Evolutionary conservation across 2,888 invertebrate species (phyloP).

Genomic region (Tromatobia lineatoria): DNA sequence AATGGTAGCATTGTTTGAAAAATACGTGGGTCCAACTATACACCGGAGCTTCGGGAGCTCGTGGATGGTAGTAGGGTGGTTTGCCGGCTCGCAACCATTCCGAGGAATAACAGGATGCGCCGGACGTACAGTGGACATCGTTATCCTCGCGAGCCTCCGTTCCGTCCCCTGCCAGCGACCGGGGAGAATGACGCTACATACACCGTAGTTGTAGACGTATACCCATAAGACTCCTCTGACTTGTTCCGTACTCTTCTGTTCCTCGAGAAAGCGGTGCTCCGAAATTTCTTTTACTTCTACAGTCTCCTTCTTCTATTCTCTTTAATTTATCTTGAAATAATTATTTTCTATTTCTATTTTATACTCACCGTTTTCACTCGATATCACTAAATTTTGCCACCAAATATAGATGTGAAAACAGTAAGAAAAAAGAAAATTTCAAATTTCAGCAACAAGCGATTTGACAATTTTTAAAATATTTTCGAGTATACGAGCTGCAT

Average conservation of each 20-base stretch:
- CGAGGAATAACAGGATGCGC: conserved; percentile 79
- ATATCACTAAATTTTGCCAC: neutral
- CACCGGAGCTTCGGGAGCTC: conserved; percentile 23
- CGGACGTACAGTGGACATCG: conserved; percentile 77
- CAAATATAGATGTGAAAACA: neutral
- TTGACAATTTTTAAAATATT: too few species aligned
- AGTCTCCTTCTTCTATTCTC: conserved; percentile 12
- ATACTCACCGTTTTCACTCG: neutral
- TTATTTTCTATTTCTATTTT: conserved; percentile 21
- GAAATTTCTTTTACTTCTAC: conserved; percentile 65
- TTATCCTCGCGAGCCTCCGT: conserved; percentile 75
- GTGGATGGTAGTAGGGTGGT: conserved; percentile 33
- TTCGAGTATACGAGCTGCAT: too few species aligned
- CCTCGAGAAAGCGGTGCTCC: conserved; percentile 57
- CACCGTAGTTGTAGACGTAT: conserved; percentile 18
- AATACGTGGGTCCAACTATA: conserved; percentile 72
- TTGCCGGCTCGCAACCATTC: conserved; percentile 70
- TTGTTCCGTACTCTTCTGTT: conserved; percentile 40
- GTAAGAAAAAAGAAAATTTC: neutral
- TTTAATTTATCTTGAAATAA: conserved; percentile 6
- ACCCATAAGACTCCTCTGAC: conserved; percentile 37
- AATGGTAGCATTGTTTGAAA: conserved; percentile 81
- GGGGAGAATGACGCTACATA: conserved; percentile 42
- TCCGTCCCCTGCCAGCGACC: conserved; percentile 31
- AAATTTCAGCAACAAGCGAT: neutral